Evolutionary conservation across 2,113 vertebrate species (phyloP).

Genomic region (Pterocles burchelli): DNA sequence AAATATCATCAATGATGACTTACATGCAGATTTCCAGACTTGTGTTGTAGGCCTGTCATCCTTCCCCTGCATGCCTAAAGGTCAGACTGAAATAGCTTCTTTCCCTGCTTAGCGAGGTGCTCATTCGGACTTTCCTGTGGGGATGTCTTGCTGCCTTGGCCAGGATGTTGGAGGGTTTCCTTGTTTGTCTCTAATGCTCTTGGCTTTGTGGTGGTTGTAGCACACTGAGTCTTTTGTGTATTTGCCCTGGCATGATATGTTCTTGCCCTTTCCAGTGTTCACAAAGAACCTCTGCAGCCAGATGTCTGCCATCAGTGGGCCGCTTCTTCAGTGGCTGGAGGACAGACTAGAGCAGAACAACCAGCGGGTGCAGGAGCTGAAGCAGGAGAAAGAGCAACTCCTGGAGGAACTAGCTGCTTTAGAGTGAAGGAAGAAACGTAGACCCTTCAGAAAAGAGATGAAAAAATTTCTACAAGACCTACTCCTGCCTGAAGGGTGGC

Average conservation of each 20-base stretch:
- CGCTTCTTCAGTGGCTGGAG: slow-evolving; percentile 96
- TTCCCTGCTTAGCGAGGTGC: neutral
- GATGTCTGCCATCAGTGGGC: slow-evolving; percentile 97
- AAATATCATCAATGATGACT: neutral
- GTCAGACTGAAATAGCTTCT: neutral
- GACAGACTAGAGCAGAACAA: slow-evolving; percentile 95
- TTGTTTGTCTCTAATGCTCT: neutral
- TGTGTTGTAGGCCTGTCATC: neutral
- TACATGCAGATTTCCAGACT: neutral
- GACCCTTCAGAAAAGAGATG: neutral
- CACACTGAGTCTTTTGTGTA: neutral
- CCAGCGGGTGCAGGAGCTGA: slow-evolving; percentile 84
- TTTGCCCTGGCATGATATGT: neutral
- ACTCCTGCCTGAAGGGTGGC: neutral
- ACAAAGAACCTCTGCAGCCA: slow-evolving; percentile 99
- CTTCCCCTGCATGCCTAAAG: neutral
- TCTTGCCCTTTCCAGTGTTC: slow-evolving; percentile 77
- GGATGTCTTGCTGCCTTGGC: neutral
- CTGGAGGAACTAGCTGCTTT: slow-evolving; percentile 84
- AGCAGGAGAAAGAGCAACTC: slow-evolving; percentile 89
- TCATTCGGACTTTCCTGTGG: neutral
- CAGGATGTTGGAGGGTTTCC: neutral
- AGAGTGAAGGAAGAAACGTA: slow-evolving; percentile 59
- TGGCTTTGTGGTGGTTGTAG: neutral
- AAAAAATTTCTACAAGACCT: neutral